These are phyloP conservation scores for Scylla paramamosain DNA, from an alignment of 1,140 invertebrate species.

Conservation along the genomic window DNA sequence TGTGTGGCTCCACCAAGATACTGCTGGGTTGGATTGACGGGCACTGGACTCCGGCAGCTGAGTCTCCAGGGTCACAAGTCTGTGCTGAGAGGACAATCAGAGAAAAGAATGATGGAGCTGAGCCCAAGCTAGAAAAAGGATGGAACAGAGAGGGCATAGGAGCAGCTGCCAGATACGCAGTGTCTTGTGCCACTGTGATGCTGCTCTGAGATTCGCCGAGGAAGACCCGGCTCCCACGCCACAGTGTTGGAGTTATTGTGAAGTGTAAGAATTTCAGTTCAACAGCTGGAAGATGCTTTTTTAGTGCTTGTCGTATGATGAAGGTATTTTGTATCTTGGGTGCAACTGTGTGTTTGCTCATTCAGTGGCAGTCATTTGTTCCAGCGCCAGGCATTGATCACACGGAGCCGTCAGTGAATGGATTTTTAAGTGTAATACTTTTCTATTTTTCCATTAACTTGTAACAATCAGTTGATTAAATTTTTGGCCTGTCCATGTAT, in stretches of 20 bases:
- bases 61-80: constrained; percentile 1
- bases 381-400: constrained; percentile 50
- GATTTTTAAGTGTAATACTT: constrained; percentile 62
- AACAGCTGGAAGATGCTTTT: constrained; percentile 56
- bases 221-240: constrained; percentile 26
- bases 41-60: constrained; percentile 17
- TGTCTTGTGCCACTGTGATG: constrained; percentile 53
- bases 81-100: constrained; percentile 19
- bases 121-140: not conserved
- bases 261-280: constrained; percentile 17
- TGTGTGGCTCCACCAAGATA: constrained; percentile 70
- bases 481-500: constrained; percentile 60
- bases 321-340: constrained; percentile 69
- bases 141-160: not conserved
- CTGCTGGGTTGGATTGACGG: constrained; percentile 32
- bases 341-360: constrained; percentile 68
- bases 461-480: constrained; percentile 60
- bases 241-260: constrained; percentile 48
- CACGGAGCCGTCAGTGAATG: constrained; percentile 60
- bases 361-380: constrained; percentile 61
- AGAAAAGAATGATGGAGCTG: constrained; percentile 1
- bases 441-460: constrained; percentile 69
- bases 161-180: not conserved
- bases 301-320: constrained; percentile 66
- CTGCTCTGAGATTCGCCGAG: constrained; percentile 1